phyloP scores from a whole-genome alignment of 2,113 vertebrate genomes.

The Psophia crepitans region DNA sequence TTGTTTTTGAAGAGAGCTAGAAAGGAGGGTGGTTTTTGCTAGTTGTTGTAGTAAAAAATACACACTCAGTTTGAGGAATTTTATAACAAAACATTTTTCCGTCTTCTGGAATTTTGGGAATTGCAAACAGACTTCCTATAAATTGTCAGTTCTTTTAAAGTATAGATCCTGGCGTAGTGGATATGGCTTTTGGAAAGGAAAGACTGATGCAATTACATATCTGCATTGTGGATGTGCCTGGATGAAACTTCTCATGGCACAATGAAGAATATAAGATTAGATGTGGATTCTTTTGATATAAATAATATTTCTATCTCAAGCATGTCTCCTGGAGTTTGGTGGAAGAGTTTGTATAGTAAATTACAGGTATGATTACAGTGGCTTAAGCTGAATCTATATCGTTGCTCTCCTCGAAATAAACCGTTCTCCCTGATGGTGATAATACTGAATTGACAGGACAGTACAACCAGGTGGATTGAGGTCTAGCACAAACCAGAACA shows the following conservation, averaged over 20 bases:
- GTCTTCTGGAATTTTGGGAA: not conserved
- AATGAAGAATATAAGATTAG: not conserved
- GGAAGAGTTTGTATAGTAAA: not conserved
- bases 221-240: not conserved
- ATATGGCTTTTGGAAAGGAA: not conserved
- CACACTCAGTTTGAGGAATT: not conserved
- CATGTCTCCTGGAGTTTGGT: not conserved
- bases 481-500: not conserved
- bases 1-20: not conserved
- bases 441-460: not conserved
- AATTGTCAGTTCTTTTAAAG: not conserved
- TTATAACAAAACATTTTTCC: not conserved
- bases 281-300: not conserved
- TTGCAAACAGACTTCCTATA: not conserved
- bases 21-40: not conserved
- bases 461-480: not conserved
- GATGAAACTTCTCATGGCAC: not conserved
- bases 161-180: not conserved
- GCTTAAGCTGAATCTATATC: not conserved
- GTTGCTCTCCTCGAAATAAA: not conserved
- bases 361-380: not conserved
- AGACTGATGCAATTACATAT: not conserved
- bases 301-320: not conserved
- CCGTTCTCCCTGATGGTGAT: not conserved
- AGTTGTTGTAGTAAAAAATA: not conserved